Evolutionary conservation across 2,888 invertebrate genomes (phyloP), one percentile per base, ranked within the genome.

Genomic region (Hylaea fasciaria): DNA sequence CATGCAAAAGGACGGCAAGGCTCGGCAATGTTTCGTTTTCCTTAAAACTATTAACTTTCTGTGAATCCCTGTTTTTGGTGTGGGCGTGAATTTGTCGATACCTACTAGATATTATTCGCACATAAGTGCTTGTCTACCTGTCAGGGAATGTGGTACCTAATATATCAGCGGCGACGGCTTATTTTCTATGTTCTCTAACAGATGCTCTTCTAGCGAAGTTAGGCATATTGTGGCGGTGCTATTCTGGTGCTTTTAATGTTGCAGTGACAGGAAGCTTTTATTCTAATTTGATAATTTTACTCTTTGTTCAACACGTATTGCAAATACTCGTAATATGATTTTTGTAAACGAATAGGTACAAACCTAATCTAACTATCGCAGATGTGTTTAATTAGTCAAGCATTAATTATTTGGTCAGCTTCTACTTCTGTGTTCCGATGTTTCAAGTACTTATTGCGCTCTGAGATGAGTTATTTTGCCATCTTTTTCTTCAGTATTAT

Each of bases 1-100:
- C 58, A 60, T 41, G 64, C 46, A 50, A 64, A 54, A 53, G 61
- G 41, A 40, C 44, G 49, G 52, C 54, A 57, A 45, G 49, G 52
- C 54, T 54, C 58, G 47, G 47, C 47, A 32, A 57, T 48, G 41
- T 57, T 51, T 41, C 41, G 51, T 62, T 66, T 68, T 63, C 62
- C 60, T 45, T 41, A 52, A 64, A 44, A 56, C 39, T 46, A 60
- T 53, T 55, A 44, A 43, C 52, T 56, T 49, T 37, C 41, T 29
- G 35, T 43, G 43, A 61, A 58, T 63, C 60, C 61, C 29, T 57
- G 49, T 56, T 51, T 51, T 43, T 57, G 51, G 41, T 44, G 45
- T 37, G 22, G 45, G 59, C 16, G 32, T 50, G 54, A 57, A 59
- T 37, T 53, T 51, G 35, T 50, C 50, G 48, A 62, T 59, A 43